Base-by-base conservation (phyloP, 2,113 vertebrate genomes). In the Carassius auratus region DNA sequence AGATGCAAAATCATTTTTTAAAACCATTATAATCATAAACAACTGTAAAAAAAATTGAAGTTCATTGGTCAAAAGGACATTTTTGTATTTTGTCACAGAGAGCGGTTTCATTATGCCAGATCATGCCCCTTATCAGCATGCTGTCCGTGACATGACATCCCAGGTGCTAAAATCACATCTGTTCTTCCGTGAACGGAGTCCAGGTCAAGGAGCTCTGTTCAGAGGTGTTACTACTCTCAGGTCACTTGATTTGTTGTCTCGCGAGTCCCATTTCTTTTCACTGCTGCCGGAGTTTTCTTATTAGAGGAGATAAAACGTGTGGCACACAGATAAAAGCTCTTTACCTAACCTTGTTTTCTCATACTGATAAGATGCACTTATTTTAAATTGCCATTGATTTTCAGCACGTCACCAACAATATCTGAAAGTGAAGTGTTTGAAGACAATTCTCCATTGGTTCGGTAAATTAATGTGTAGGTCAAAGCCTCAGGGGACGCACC, bases 381-480 rank as follows among this genome's bases (percentile, higher is more conserved):
- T 59, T 73, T 42, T 42, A 73, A 83, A 83, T 83, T 42, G 30
- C 52, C 21, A 83, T 83, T 57, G 81, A 83, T 73, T 83, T 83
- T 30, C 19, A 21, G 10, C 33, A 26, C 8, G 9, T 38, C 52
- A 9, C 66, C n/a, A 33, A 36, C 68, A 57, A 42, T 73, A 14
- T 38, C 19, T 0, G 7, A 83, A 73, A 73, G 21, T 55, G 30
- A 73, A 83, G 80, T 48, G 13, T 83, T 83, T 73, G 19, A 83
- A 55, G 81, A 69, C 45, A 19, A 14, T 76, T 26, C 52, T 48
- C 6, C 21, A 21, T 83, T 1, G 9, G 64, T 71, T 14, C 0
- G 52, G 17, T 61, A 61, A 21, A n/a, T 61, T 61, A 9, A n/a
- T 21, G 30, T 36, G 52, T 52, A 78, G 30, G 76, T 5, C 26